These are phyloP conservation scores for Carduelis carduelis DNA, from an alignment of 2,797 vertebrate genomes.

Conservation along the genomic window DNA sequence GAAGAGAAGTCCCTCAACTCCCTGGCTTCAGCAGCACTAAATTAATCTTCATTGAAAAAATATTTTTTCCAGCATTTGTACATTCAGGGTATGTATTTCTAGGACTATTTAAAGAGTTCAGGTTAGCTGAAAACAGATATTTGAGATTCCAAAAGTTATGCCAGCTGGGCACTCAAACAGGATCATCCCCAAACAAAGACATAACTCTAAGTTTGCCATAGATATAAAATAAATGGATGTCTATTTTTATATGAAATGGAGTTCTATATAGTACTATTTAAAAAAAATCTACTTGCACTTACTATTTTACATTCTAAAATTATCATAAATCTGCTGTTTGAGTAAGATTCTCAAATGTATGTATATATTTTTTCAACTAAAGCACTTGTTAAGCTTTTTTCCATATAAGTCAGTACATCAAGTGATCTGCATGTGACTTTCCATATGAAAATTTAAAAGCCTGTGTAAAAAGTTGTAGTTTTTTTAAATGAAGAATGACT, in stretches of 20 bases:
- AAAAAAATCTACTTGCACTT: conserved; percentile 70
- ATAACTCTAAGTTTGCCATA: background rate
- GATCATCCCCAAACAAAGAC: background rate
- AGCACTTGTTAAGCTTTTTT: conserved; percentile 13
- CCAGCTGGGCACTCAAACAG: background rate
- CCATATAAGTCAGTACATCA: background rate
- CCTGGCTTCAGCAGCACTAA: background rate
- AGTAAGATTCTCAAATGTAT: conserved; percentile 37
- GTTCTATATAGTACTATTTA: conserved; percentile 64
- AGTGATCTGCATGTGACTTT: background rate
- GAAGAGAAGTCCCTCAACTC: background rate
- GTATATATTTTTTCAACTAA: conserved; percentile 48
- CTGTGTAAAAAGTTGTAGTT: conserved; percentile 1
- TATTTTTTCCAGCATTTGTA: background rate
- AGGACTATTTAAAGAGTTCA: background rate
- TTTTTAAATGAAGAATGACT: background rate
- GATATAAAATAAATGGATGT: conserved; percentile 33
- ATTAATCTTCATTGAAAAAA: background rate
- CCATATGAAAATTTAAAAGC: background rate
- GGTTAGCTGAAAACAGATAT: background rate
- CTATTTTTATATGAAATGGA: conserved; percentile 72
- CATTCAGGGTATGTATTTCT: background rate
- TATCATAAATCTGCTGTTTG: conserved; percentile 17
- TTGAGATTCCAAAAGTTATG: background rate
- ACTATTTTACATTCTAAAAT: conserved; percentile 65